These are phyloP conservation scores for Ceratitis capitata DNA, from an alignment of 1,140 invertebrate species.

Conservation along the genomic window DNA sequence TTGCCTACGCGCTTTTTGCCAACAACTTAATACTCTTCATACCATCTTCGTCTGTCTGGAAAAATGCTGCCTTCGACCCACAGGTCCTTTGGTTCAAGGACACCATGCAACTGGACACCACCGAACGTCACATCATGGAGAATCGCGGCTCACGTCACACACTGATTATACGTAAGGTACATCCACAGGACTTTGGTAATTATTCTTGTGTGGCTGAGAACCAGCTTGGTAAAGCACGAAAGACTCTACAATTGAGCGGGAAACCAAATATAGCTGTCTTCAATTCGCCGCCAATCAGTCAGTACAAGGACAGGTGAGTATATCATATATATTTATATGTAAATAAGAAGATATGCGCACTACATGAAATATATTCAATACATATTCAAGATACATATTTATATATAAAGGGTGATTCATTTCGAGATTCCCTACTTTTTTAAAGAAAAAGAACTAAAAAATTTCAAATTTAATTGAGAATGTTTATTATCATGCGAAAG, in stretches of 20 bases:
- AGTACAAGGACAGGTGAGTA: constrained; percentile 69
- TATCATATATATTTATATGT: background rate
- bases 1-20: background rate
- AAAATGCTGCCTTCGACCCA: background rate
- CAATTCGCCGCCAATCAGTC: constrained; percentile 71
- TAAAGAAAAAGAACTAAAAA: too few species aligned
- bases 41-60: too few species aligned
- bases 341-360: background rate
- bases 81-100: constrained; percentile 76
- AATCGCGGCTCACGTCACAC: constrained; percentile 72
- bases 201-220: constrained; percentile 77
- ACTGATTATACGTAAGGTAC: constrained; percentile 74
- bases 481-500: too few species aligned
- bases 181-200: constrained; percentile 75
- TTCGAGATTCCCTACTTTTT: too few species aligned
- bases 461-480: too few species aligned
- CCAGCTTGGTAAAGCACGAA: constrained; percentile 71
- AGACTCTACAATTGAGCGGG: constrained; percentile 75
- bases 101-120: constrained; percentile 74
- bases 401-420: too few species aligned
- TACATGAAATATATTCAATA: too few species aligned
- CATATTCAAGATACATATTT: too few species aligned
- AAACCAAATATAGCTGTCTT: constrained; percentile 73
- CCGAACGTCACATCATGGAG: constrained; percentile 73
- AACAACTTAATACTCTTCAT: background rate